phyloP scores from a whole-genome alignment of 2,113 vertebrate genomes.

The Pachycephala philippinensis region DNA sequence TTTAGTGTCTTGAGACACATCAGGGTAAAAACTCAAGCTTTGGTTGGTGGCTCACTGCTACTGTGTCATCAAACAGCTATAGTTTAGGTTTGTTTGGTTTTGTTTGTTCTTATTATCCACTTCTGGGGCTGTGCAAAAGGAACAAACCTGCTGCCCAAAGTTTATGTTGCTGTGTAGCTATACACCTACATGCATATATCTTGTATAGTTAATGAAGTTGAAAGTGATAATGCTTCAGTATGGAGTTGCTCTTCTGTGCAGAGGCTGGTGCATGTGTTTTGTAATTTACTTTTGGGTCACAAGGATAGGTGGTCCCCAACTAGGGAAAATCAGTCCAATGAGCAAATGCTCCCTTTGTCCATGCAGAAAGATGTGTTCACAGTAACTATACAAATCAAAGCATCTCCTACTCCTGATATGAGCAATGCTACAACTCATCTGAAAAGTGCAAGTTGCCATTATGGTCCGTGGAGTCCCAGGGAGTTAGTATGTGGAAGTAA shows the following conservation, averaged over 20 bases:
- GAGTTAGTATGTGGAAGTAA: conserved; percentile 56
- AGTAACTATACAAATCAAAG: background rate
- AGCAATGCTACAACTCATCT: background rate
- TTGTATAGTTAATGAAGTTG: background rate
- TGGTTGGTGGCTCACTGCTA: background rate
- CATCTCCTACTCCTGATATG: background rate
- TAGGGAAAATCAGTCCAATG: background rate
- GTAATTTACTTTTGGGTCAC: background rate
- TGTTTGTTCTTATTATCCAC: background rate
- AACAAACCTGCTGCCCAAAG: background rate
- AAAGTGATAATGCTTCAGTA: background rate
- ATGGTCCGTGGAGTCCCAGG: background rate
- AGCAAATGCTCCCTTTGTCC: background rate
- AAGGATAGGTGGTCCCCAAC: background rate
- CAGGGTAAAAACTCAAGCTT: background rate
- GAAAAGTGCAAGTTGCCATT: conserved; percentile 30
- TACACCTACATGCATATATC: no score
- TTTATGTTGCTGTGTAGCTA: background rate
- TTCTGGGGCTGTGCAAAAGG: background rate
- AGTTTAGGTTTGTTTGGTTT: background rate
- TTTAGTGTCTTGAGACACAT: fast-evolving
- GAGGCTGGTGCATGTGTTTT: background rate
- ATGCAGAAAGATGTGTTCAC: conserved; percentile 45
- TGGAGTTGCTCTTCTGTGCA: background rate
- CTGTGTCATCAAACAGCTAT: background rate